Percentiles rank a stretch among this genome's conserved stretches.
Evolutionary conservation across 2,113 vertebrate genomes (phyloP).

Genomic region (Rhabdornis inornatus): DNA sequence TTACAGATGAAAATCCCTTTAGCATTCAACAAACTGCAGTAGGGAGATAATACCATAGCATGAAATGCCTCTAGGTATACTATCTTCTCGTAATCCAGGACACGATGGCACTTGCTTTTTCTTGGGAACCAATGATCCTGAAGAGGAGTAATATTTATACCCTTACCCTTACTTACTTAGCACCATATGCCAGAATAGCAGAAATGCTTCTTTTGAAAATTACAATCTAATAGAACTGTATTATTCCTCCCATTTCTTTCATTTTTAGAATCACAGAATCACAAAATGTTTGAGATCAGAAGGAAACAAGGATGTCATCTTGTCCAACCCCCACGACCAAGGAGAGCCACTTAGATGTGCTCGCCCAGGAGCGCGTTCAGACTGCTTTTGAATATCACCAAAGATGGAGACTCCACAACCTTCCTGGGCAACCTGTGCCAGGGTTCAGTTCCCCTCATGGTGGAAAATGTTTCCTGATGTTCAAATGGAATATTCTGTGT

Average conservation of each 20-base stretch:
- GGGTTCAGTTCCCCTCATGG: background rate
- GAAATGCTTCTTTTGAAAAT: background rate
- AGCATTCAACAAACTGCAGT: background rate
- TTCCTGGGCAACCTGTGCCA: background rate
- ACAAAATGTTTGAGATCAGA: background rate
- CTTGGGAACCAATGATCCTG: background rate
- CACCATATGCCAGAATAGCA: background rate
- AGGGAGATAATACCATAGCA: background rate
- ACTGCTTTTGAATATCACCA: accelerated
- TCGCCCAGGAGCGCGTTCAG: accelerated
- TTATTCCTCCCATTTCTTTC: background rate
- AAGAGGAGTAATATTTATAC: background rate
- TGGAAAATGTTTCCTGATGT: background rate
- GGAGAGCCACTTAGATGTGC: background rate
- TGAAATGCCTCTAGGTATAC: background rate
- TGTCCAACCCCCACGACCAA: background rate
- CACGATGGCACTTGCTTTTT: background rate
- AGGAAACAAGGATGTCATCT: background rate
- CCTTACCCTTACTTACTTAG: background rate
- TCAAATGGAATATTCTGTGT: background rate
- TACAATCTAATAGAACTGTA: background rate
- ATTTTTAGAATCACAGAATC: background rate
- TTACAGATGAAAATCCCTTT: background rate
- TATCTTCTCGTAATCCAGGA: background rate
- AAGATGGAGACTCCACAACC: background rate